Evolutionary conservation across 2,888 invertebrate species (phyloP).

Genomic region (Andrena fulva): DNA sequence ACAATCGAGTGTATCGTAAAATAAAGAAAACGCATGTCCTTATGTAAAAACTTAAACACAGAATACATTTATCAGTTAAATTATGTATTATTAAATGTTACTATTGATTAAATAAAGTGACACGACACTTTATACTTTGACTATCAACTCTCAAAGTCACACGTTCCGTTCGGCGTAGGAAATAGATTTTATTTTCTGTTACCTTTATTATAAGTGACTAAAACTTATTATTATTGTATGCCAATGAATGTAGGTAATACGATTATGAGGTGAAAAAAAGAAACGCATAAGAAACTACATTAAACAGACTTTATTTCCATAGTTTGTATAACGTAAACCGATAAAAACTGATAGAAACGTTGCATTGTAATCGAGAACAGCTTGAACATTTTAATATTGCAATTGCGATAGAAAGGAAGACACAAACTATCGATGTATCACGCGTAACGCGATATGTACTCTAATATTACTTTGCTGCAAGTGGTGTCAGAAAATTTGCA

Average conservation of each 20-base stretch:
- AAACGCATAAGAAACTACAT: constrained; percentile 29
- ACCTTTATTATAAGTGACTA: not conserved
- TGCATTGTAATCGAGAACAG: not conserved
- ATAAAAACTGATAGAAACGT: not conserved
- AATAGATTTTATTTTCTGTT: constrained; percentile 10
- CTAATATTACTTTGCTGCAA: not conserved
- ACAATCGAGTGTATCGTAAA: constrained; percentile 83
- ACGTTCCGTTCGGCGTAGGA: constrained; percentile 15
- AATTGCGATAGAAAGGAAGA: not conserved
- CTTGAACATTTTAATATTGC: not conserved
- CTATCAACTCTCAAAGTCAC: constrained; percentile 74
- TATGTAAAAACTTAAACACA: constrained; percentile 82
- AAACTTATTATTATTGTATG: too few relatives aligned
- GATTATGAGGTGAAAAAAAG: constrained; percentile 27
- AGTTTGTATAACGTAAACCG: constrained; percentile 10
- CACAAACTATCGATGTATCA: not conserved
- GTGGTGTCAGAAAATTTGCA: not conserved
- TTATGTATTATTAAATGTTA: constrained; percentile 85
- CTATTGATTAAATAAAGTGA: constrained; percentile 84
- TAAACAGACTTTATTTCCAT: constrained; percentile 40
- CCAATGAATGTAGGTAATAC: constrained; percentile 27
- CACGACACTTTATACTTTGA: constrained; percentile 81
- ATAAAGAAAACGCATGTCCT: constrained; percentile 81
- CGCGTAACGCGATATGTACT: not conserved
- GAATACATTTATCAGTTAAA: constrained; percentile 83